Evolutionary conservation across 2,113 vertebrate species (phyloP), one percentile per base, ranked within the genome.

Genomic region (Amazona vittata): DNA sequence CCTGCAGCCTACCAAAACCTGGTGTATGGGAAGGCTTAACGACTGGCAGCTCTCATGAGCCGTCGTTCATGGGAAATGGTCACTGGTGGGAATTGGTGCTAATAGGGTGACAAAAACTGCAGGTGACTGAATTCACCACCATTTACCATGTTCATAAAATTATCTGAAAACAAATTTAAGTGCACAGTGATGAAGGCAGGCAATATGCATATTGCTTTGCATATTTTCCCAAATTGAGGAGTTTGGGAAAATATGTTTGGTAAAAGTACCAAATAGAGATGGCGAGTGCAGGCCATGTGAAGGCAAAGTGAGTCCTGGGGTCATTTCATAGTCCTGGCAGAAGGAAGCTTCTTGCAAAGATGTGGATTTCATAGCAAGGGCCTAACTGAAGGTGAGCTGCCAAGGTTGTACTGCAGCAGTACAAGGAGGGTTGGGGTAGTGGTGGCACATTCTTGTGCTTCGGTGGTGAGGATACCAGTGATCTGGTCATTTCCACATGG

Each of bases 401-500:
- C 29, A 24, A 35, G 0, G 3, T 41, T 25, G 15, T 0, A 3
- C 28, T 2, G 1, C 16, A 46, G 46, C 25, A 43, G n/a, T 3
- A 7, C 1, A 5, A 49, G 35, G 59, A 57, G 26, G 25, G 4
- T 7, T 55, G 26, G 41, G 28, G 12, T 19, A 26, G 7, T 55
- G 64, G 49, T 44, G 41, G 47, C 49, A 21, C 0, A 2, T 80
- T 37, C 33, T 2, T 1, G 1, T 25, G 31, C 35, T 63, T 44
- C 8, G 8, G 18, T 5, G 35, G 49, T n/a, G 53, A 50, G 18
- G 26, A 11, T 11, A 24, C 15, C 18, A 29, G 41, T 0, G 0
- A 6, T 44, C 43, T 22, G 15, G 33, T n/a, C 0, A 0, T n/a
- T 82, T 44, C 35, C 33, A 26, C 0, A 0, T 3, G 12, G 9